Percentiles rank a stretch among this genome's conserved stretches.
phyloP scores from a whole-genome alignment of 92 coral and sea anemone genomes.

The Palythoa grandis region DNA sequence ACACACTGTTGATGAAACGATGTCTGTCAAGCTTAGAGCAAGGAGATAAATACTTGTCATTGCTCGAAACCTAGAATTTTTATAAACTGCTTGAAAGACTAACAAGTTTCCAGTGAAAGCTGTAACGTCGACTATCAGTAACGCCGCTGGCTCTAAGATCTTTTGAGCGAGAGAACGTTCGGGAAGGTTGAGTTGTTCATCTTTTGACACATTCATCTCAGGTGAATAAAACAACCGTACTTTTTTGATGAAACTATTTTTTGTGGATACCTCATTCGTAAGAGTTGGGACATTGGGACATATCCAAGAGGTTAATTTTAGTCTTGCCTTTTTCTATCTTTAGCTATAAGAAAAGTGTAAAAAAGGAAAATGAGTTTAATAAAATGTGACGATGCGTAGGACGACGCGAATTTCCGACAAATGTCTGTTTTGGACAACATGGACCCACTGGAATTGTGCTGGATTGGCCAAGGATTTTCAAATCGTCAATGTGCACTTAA shows the following conservation, averaged over 20 bases:
- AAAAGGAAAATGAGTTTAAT: not conserved
- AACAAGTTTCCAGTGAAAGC: conserved; percentile 16
- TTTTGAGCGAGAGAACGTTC: conserved; percentile 23
- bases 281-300: not conserved
- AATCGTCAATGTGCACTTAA: not conserved
- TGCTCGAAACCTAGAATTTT: conserved; percentile 19
- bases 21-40: conserved; percentile 17
- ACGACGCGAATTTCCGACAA: conserved; percentile 19
- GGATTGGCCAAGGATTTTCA: not conserved
- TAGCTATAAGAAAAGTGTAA: not conserved
- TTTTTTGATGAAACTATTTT: not conserved
- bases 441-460: not conserved
- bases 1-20: conserved; percentile 20
- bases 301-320: not conserved
- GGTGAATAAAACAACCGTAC: not conserved
- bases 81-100: conserved; percentile 10
- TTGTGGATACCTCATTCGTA: not conserved
- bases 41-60: conserved; percentile 37
- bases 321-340: not conserved
- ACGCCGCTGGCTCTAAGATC: conserved; percentile 20
- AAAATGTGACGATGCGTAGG: not conserved
- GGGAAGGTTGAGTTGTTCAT: not conserved
- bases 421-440: not conserved
- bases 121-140: not conserved
- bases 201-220: not conserved